A percentile compares a stretch with the other conserved stretches of the same genome.
These are phyloP conservation scores for Stictocephala bisonia DNA, from an alignment of 2,888 invertebrate genomes.

Conservation along the genomic window DNA sequence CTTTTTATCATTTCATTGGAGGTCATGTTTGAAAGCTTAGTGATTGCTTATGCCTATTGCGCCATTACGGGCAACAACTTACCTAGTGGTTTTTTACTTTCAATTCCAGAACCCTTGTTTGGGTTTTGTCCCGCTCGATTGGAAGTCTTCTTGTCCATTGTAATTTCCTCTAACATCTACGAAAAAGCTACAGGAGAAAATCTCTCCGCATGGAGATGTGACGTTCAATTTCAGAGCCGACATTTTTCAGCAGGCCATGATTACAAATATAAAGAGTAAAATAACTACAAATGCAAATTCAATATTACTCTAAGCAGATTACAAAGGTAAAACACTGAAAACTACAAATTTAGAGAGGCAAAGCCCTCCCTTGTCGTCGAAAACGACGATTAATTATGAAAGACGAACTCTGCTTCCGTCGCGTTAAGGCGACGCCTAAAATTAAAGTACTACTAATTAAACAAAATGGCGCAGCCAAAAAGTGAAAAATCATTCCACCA, in stretches of 20 bases:
- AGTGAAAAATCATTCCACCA: too few relatives aligned
- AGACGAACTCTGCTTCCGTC: slow-evolving; percentile 69
- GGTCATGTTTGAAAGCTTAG: too few relatives aligned
- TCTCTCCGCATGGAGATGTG: slow-evolving; percentile 80
- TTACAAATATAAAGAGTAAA: slow-evolving; percentile 69
- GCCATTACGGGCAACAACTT: too few relatives aligned
- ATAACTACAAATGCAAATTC: slow-evolving; percentile 61
- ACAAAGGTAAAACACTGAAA: slow-evolving; percentile 63
- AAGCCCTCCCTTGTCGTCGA: slow-evolving; percentile 73
- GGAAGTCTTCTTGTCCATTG: slow-evolving; percentile 83
- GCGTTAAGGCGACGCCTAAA: slow-evolving; percentile 75
- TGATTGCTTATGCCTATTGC: too few relatives aligned
- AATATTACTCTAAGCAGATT: slow-evolving; percentile 59
- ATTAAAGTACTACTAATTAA: too few relatives aligned
- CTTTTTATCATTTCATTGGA: too few relatives aligned
- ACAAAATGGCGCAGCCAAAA: too few relatives aligned
- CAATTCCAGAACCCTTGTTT: slow-evolving; percentile 77
- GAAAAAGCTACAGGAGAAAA: slow-evolving; percentile 69
- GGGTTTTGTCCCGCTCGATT: slow-evolving; percentile 75
- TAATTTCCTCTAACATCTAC: slow-evolving; percentile 70
- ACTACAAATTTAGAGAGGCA: slow-evolving; percentile 70
- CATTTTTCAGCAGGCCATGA: slow-evolving; percentile 84
- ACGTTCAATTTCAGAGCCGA: slow-evolving; percentile 75
- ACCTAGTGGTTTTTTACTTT: slow-evolving; percentile 81
- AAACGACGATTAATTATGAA: slow-evolving; percentile 72